Percentiles rank a stretch among this genome's conserved stretches.
Evolutionary conservation across 2,113 vertebrate species (phyloP).

Genomic region (Dissostichus mawsoni): DNA sequence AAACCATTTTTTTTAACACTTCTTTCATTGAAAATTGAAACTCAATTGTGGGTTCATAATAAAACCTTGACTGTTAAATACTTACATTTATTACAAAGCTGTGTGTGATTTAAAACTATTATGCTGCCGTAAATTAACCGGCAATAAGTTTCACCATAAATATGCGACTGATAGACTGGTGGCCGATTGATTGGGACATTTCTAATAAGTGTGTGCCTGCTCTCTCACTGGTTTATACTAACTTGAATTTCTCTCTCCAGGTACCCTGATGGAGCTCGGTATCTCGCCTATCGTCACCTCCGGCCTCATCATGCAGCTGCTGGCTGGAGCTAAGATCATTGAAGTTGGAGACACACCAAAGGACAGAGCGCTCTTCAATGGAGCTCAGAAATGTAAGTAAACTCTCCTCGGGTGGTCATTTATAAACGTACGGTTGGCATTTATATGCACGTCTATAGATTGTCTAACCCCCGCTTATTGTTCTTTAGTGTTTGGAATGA

Average conservation of each 20-base stretch:
- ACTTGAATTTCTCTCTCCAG: constrained; percentile 73
- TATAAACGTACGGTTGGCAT: neutral
- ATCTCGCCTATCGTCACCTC: constrained; percentile 99
- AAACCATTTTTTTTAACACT: too few species aligned
- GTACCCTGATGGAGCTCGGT: constrained; percentile 97
- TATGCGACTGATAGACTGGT: too few species aligned
- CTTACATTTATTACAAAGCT: too few species aligned
- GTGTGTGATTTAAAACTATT: too few species aligned
- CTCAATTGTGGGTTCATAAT: too few species aligned
- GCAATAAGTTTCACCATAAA: too few species aligned
- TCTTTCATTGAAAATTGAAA: too few species aligned
- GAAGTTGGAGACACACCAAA: constrained; percentile 99
- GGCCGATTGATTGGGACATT: too few species aligned
- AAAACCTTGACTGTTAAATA: too few species aligned
- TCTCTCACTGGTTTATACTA: constrained; percentile 8
- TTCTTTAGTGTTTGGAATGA: constrained; percentile 96
- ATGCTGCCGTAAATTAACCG: too few species aligned
- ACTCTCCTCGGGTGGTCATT: neutral
- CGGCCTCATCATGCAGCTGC: constrained; percentile 98
- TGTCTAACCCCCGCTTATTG: neutral
- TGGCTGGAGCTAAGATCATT: constrained; percentile 98
- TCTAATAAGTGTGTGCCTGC: neutral
- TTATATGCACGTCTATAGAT: too few species aligned
- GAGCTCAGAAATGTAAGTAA: constrained; percentile 94
- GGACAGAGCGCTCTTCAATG: constrained; percentile 98